Evolutionary conservation across 2,113 vertebrate species (phyloP), one percentile per base, ranked within the genome.

Genomic region (Brachypodius melanocephalos): DNA sequence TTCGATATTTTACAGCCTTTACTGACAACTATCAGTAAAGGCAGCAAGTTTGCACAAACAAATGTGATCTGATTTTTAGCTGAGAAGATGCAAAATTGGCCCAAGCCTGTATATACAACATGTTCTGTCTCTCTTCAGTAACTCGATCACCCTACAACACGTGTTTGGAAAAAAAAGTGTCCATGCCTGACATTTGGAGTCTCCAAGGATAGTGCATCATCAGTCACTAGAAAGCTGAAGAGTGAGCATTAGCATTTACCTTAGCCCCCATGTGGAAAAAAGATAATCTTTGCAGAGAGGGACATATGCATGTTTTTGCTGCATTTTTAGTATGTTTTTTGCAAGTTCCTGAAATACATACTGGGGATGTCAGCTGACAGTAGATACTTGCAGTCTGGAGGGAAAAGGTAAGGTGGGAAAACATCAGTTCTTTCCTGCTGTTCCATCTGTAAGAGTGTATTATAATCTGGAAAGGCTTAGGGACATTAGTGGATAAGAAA

Each of bases 71-170:
- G 55, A 81, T 10, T 62, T 91, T 81, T 55, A 75, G 51, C 26
- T 40, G 36, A 85, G 46, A 52, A 74, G 26, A 24, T 11, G 6
- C 32, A 63, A 81, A 71, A 55, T 55, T 34, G 51, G 34, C 26
- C 9, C 21, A 26, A 63, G 32, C 26, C 11, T 51, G 32, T 42
- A 24, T 16, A 4, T 85, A 12, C 10, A 79, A 22, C 12, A 4
- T 29, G 9, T 71, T 49, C 42, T 84, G 9, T 38, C 67, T 5
- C 8, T 73, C 25, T 67, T 74, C 43, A 58, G 63, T 61, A 89
- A 15, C 9, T n/a, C n/a, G 10, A 32, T 63, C 0, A 1, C 8
- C 13, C 9, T 55, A 4, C 1, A 3, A 4, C 0, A 3, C 31
- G 62, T 54, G 10, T 88, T 76, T 79, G 59, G n/a, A 34, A 78